A percentile compares a stretch with the other conserved stretches of the same genome.
These are phyloP conservation scores for Tylochromis polylepis DNA, from an alignment of 2,113 vertebrate species.

Conservation along the genomic window DNA sequence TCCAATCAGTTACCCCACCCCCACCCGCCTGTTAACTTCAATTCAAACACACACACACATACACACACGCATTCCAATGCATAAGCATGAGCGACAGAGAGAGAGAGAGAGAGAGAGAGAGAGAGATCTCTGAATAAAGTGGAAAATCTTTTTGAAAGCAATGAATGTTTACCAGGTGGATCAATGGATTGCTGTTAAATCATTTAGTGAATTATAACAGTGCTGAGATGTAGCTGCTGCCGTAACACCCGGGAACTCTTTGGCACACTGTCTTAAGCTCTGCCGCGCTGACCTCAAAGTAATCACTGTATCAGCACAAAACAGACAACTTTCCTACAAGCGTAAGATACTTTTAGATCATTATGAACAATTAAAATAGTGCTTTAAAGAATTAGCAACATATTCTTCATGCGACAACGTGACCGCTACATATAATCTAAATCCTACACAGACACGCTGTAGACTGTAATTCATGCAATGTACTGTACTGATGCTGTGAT, in stretches of 20 bases:
- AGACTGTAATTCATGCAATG: neutral
- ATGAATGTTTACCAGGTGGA: conserved; percentile 62
- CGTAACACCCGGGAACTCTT: neutral
- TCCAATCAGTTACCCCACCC: conserved; percentile 54
- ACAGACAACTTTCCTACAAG: neutral
- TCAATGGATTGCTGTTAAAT: conserved; percentile 52
- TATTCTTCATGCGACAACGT: neutral
- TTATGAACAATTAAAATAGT: neutral
- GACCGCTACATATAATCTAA: neutral
- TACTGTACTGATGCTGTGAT: neutral
- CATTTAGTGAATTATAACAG: conserved; percentile 44
- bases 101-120: neutral
- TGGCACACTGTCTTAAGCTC: neutral
- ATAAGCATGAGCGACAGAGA: conserved; percentile 6
- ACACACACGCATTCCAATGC: conserved; percentile 54
- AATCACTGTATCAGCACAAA: conserved; percentile 41
- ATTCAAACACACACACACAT: conserved; percentile 35
- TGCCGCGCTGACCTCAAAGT: neutral
- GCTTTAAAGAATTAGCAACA: neutral
- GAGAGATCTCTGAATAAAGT: conserved; percentile 28
- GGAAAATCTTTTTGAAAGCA: conserved; percentile 52
- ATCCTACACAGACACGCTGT: neutral
- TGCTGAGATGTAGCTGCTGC: neutral
- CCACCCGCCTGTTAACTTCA: conserved; percentile 55
- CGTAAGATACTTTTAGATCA: neutral